Conservation (phyloP, 2,888 invertebrate species). For the Ochropleura leucogaster region DNA sequence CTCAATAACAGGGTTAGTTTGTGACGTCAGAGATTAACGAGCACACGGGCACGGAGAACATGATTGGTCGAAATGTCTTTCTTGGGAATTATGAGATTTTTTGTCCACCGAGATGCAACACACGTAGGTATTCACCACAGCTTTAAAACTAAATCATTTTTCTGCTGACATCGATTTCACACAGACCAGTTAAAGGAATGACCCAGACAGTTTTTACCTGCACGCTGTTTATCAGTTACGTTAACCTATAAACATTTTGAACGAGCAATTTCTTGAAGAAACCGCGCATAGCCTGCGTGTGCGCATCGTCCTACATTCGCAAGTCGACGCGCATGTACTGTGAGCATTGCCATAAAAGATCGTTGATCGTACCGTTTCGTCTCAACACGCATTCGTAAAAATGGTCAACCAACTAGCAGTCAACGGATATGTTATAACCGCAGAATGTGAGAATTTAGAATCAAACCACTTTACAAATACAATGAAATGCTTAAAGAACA, state of each 20-base stretch:
- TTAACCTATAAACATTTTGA: slow-evolving; percentile 48
- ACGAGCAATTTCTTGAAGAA: slow-evolving; percentile 51
- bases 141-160: neutral
- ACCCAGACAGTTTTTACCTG: slow-evolving; percentile 19
- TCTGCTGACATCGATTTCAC: neutral
- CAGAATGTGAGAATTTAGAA: neutral
- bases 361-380: slow-evolving; percentile 52
- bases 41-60: slow-evolving; percentile 12
- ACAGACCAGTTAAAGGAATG: neutral
- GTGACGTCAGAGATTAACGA: slow-evolving; percentile 46
- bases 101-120: neutral
- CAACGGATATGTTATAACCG: slow-evolving; percentile 14
- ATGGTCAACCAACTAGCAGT: slow-evolving; percentile 41
- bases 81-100: neutral
- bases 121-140: neutral
- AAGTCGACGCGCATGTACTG: slow-evolving; percentile 52
- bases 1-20: slow-evolving; percentile 54
- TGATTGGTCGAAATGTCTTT: slow-evolving; percentile 7
- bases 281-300: slow-evolving; percentile 60
- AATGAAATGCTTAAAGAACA: neutral
- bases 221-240: slow-evolving; percentile 13
- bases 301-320: slow-evolving; percentile 73
- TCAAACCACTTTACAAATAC: neutral
- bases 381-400: slow-evolving; percentile 60
- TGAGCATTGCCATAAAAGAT: slow-evolving; percentile 67